Base-by-base conservation (phyloP, 2,113 vertebrate species). In the Phaethon lepturus region DNA sequence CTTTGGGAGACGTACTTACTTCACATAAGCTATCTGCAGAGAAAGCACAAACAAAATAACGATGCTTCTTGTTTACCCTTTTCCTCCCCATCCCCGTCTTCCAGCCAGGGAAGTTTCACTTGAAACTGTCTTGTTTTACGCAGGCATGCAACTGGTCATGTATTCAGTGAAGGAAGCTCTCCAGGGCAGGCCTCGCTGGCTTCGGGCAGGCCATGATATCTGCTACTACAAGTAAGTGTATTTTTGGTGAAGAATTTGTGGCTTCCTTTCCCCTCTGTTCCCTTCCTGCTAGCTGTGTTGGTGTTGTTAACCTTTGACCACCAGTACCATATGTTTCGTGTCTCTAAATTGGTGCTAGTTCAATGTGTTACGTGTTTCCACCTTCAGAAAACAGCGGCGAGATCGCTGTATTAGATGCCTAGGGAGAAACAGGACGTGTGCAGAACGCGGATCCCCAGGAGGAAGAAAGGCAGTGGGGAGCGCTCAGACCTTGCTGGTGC, bases 71-170 rank as follows among this genome's bases (percentile, higher is more conserved):
- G 6, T 42, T 38, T 82, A 93, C 44, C 12, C 6, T 55, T 71
- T 72, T 49, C 11, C 7, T 66, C 7, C 33, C 40, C 25, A 53
- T 11, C 56, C 9, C 11, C 77, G 8, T 17, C 17, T 85, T 82
- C 33, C n/a, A 53, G 38, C 28, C 59, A 45, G 66, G 52, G 12
- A 69, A 53, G 42, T 76, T 10, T 68, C 58, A 55, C 47, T 77
- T 93, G 72, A 56, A 73, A 75, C n/a, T 86, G 8, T 76, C 53
- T 94, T 97, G 18, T 97, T 96, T 95, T 75, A 10, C 88, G 56
- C 28, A 99, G 99, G 99, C 31, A 99, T 99, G 99, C 99, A 99
- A 97, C 99, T 98, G 1, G 99, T 99, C 49, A 81, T 99, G 96
- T 99, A 99, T 83, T 99, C 99, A 0, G 98, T 99, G 93, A 99